phyloP scores from a whole-genome alignment of 2,113 vertebrate genomes.

The Antennarius striatus region DNA sequence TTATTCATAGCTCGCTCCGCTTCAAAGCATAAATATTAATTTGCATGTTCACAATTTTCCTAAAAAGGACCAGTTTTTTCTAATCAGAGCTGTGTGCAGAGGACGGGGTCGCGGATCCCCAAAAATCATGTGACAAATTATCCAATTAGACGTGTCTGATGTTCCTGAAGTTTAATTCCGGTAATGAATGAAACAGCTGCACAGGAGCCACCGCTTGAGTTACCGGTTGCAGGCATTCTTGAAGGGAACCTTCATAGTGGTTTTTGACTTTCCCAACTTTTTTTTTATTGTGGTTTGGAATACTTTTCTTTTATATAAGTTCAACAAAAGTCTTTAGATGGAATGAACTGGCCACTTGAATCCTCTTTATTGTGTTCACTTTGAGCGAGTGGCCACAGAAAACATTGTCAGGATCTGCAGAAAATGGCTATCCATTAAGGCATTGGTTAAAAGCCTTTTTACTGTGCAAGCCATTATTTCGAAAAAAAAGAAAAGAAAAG shows the following conservation, averaged over 20 bases:
- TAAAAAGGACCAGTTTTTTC: slow-evolving; percentile 67
- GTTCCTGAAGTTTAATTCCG: neutral
- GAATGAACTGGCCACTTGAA: no score
- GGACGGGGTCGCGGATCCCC: slow-evolving; percentile 37
- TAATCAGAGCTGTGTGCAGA: slow-evolving; percentile 52
- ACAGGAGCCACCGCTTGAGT: neutral
- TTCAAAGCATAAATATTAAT: slow-evolving; percentile 57
- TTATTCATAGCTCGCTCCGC: slow-evolving; percentile 57
- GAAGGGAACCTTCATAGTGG: neutral
- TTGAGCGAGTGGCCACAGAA: slow-evolving; percentile 14
- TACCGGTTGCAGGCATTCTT: neutral
- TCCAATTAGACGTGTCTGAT: slow-evolving; percentile 69
- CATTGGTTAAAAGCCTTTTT: slow-evolving; percentile 35
- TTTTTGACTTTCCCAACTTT: neutral
- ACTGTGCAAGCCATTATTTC: slow-evolving; percentile 31
- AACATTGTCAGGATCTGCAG: slow-evolving; percentile 17
- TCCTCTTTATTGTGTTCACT: slow-evolving; percentile 12
- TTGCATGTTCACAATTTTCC: slow-evolving; percentile 65
- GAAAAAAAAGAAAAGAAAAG: slow-evolving; percentile 34
- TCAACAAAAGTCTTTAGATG: no score
- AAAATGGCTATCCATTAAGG: slow-evolving; percentile 36
- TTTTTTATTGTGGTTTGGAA: neutral
- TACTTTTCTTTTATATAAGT: no score
- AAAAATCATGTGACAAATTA: slow-evolving; percentile 72
- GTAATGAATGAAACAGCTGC: no score